These are phyloP conservation scores for Vulpes ferrilata DNA, from an alignment of 2,113 vertebrate genomes.

Conservation along the genomic window DNA sequence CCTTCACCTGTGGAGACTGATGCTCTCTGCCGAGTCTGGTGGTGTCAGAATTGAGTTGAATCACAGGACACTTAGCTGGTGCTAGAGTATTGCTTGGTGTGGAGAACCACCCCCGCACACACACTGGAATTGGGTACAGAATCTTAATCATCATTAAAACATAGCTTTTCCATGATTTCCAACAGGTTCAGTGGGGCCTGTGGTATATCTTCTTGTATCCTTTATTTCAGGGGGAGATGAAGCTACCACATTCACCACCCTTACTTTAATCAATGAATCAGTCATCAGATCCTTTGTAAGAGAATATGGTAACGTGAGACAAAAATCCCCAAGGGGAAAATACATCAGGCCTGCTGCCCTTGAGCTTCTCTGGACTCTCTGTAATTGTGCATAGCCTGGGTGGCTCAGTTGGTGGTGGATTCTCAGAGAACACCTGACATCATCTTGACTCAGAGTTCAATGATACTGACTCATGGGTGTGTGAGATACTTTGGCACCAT, in stretches of 20 bases:
- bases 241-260: slow-evolving; percentile 17
- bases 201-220: background rate
- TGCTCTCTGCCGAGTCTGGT: background rate
- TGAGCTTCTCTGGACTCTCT: slow-evolving; percentile 46
- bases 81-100: background rate
- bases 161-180: background rate
- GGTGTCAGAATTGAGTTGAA: background rate
- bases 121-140: background rate
- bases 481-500: slow-evolving; percentile 70
- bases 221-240: slow-evolving; percentile 64
- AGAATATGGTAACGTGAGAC: slow-evolving; percentile 71
- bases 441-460: slow-evolving; percentile 75
- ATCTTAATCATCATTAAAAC: background rate
- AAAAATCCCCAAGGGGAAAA: slow-evolving; percentile 57
- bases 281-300: slow-evolving; percentile 72
- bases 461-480: slow-evolving; percentile 69
- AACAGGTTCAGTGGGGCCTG: background rate
- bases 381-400: background rate
- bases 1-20: background rate
- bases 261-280: slow-evolving; percentile 77
- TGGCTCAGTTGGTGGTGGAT: slow-evolving; percentile 66
- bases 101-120: background rate
- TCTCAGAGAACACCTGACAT: slow-evolving; percentile 72
- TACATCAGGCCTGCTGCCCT: slow-evolving; percentile 61
- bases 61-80: background rate